Evolutionary conservation across 2,113 vertebrate species (phyloP).

Genomic region (Cyphomyrus plagiostoma): DNA sequence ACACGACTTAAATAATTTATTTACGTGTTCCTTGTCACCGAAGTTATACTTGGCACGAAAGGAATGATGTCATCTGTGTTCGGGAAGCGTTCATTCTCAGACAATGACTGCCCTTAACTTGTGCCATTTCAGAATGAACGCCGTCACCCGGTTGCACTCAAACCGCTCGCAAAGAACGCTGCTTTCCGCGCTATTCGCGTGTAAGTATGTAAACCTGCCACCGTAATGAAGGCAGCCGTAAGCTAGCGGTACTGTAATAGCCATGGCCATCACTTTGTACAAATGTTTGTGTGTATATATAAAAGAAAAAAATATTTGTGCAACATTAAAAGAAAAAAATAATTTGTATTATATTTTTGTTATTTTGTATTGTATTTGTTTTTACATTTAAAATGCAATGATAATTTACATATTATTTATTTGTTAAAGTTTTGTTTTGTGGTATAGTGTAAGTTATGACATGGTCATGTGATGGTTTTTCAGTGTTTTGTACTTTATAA

Average conservation of each 20-base stretch:
- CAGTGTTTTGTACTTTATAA: slow-evolving; percentile 73
- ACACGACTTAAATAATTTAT: not conserved
- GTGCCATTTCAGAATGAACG: slow-evolving; percentile 40
- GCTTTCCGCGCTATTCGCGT: slow-evolving; percentile 64
- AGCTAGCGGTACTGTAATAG: slow-evolving; percentile 73
- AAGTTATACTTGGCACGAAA: not conserved
- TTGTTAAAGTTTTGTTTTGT: slow-evolving; percentile 68
- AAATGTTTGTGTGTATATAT: slow-evolving; percentile 71
- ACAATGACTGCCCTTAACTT: slow-evolving; percentile 20
- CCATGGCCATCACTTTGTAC: slow-evolving; percentile 84
- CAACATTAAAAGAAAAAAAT: slow-evolving; percentile 60
- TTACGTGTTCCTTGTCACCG: not conserved
- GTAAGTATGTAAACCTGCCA: slow-evolving; percentile 92
- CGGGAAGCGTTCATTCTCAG: not conserved
- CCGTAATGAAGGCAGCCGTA: slow-evolving; percentile 72
- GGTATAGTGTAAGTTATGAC: slow-evolving; percentile 71
- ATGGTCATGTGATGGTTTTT: slow-evolving; percentile 69
- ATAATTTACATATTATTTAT: slow-evolving; percentile 89
- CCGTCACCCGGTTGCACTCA: slow-evolving; percentile 34
- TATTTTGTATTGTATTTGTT: slow-evolving; percentile 64
- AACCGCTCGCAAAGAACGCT: slow-evolving; percentile 63
- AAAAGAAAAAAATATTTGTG: slow-evolving; percentile 55
- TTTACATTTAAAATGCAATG: slow-evolving; percentile 48
- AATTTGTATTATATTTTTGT: slow-evolving; percentile 64
- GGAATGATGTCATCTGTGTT: not conserved